Evolutionary conservation across 1,140 invertebrate species (phyloP), one percentile per base, ranked within the genome.

Genomic region (Aleiodes sp.): DNA sequence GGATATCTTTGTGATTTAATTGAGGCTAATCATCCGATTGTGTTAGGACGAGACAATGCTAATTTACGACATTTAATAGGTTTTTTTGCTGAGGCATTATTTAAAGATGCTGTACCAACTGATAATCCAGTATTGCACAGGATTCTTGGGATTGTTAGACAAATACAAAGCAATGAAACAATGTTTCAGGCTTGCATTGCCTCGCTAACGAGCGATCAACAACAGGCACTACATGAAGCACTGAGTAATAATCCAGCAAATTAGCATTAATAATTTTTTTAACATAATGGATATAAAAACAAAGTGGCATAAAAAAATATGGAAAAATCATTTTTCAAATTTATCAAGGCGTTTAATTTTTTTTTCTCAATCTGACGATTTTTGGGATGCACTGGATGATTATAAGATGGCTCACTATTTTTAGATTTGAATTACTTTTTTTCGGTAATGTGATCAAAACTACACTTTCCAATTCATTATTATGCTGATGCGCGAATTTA

Each of bases 1-100:
- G 93, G 92, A 66, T 96, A 98, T 86, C 87, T 99, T 28, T 99
- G 97, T 87, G 96, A 98, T 87, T 88, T 99, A 35, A 93, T 98
- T 60, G 96, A 98, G 87, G 88, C 89, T 68, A 96, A 98, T 83
- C 94, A 99, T 87, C 92, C 93, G 3, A 85, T 92, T 37, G 90
- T 98, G 46, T 86, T 98, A 76, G 96, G 95, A 24, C 89, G 88
- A 28, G 92, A 96, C 77, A 96, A 97, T 79, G 87, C 90, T 62
- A 98, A 98, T 87, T 88, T 99, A 74, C 96, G 96, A 24, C 89
- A 90, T 70, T 91, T 99, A 68, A 91, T 99, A 71, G 89, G 90
- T 65, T 93, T 97, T 68, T 94, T 99, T 71, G 94, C 95, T 0
- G 95, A 98, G 82, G 94, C 95, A 1, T 93, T 99, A 81, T 87